phyloP scores from a whole-genome alignment of 2,888 invertebrate genomes.

The Ditula angustiorana region DNA sequence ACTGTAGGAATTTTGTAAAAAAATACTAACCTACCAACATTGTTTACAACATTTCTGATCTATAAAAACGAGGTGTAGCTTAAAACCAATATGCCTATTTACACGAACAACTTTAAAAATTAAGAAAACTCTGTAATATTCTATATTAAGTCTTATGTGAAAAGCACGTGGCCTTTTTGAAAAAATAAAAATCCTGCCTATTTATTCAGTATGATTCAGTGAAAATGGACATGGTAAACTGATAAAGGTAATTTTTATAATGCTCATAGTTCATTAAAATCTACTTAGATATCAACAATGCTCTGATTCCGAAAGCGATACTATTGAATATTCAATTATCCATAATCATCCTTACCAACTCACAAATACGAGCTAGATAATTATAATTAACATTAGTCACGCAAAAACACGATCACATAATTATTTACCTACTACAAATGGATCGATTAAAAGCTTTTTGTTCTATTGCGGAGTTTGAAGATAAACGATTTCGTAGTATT shows the following conservation, averaged over 20 bases:
- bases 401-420: slow-evolving; percentile 1
- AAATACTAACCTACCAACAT: too few species aligned
- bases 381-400: slow-evolving; percentile 6
- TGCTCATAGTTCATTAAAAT: slow-evolving; percentile 8
- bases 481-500: background rate
- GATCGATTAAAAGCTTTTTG: background rate
- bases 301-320: background rate
- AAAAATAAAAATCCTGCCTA: too few species aligned
- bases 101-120: too few species aligned
- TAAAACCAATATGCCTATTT: too few species aligned
- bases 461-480: background rate
- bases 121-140: too few species aligned
- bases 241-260: background rate
- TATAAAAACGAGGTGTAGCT: too few species aligned
- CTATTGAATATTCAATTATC: background rate
- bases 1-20: too few species aligned
- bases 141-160: too few species aligned
- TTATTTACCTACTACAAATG: slow-evolving; percentile 1
- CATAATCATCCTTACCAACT: background rate
- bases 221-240: background rate
- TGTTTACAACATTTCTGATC: too few species aligned
- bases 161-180: too few species aligned
- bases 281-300: background rate
- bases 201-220: too few species aligned
- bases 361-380: slow-evolving; percentile 1